phyloP scores from a whole-genome alignment of 1,140 invertebrate species.

The Leguminivora glycinivorella region DNA sequence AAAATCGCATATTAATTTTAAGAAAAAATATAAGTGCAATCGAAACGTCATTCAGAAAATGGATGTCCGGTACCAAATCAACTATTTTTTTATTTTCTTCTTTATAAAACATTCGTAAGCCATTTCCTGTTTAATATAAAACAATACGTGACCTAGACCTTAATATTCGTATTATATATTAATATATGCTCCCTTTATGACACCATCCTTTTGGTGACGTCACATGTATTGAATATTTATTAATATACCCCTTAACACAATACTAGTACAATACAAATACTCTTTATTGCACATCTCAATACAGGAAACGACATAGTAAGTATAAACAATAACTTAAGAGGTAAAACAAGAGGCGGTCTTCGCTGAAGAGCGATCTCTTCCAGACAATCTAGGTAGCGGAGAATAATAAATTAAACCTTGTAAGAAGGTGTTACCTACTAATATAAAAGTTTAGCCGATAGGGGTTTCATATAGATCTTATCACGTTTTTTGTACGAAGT shows the following conservation, averaged over 20 bases:
- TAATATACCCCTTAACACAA: neutral
- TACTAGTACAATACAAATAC: no score
- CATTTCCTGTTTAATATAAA: neutral
- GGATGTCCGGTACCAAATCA: neutral
- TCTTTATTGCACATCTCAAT: no score
- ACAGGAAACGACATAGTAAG: no score
- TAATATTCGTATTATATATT: slow-evolving; percentile 4
- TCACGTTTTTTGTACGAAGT: neutral
- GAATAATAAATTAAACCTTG: no score
- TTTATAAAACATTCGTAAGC: neutral
- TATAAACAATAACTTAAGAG: no score
- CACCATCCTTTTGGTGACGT: neutral
- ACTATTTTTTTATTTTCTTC: neutral
- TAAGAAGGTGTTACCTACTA: no score
- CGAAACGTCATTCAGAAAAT: neutral
- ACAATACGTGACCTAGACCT: neutral
- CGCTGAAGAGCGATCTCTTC: no score
- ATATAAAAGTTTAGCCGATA: no score
- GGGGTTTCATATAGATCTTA: neutral
- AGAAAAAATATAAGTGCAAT: neutral
- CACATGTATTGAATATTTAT: slow-evolving; percentile 23
- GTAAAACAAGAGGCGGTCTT: no score
- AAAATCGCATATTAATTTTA: no score
- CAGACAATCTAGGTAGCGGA: no score
- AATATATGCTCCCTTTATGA: slow-evolving; percentile 9